phyloP scores from a whole-genome alignment of 2,113 vertebrate genomes.

The Anseranas semipalmata region DNA sequence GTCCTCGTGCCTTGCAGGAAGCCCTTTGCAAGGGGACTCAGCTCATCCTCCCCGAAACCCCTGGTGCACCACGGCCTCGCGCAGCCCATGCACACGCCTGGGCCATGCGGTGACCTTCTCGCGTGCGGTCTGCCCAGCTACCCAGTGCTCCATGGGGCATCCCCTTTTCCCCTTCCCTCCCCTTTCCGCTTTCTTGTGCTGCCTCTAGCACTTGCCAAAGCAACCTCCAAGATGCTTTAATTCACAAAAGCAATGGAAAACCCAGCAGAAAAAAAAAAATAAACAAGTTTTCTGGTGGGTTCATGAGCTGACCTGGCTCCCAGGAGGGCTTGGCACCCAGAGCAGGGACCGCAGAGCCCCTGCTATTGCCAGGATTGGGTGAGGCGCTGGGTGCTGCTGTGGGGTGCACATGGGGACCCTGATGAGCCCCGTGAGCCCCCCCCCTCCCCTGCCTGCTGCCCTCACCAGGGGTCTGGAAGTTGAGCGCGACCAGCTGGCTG shows the following conservation, averaged over 20 bases:
- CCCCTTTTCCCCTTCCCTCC: background rate
- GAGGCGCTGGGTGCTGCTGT: too few relatives aligned
- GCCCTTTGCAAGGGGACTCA: background rate
- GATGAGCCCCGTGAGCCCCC: background rate
- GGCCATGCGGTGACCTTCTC: background rate
- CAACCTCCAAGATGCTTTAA: background rate
- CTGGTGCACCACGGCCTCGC: rapidly evolving
- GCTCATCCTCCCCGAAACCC: background rate
- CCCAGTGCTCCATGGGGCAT: background rate
- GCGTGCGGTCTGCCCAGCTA: rapidly evolving
- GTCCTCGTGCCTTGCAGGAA: background rate
- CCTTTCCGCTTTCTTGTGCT: background rate
- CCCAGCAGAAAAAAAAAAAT: background rate
- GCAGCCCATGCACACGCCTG: background rate
- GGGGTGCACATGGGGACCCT: background rate
- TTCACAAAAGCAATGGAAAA: background rate
- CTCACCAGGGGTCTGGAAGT: conserved; percentile 98
- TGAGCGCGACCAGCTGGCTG: conserved; percentile 96
- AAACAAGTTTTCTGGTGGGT: background rate
- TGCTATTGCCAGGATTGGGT: background rate
- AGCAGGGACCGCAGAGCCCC: background rate
- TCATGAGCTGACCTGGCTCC: background rate
- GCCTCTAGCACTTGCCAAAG: background rate
- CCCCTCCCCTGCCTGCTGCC: background rate
- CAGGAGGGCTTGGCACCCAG: background rate